Conservation (phyloP, 2,113 vertebrate species). For the Camelus bactrianus region DNA sequence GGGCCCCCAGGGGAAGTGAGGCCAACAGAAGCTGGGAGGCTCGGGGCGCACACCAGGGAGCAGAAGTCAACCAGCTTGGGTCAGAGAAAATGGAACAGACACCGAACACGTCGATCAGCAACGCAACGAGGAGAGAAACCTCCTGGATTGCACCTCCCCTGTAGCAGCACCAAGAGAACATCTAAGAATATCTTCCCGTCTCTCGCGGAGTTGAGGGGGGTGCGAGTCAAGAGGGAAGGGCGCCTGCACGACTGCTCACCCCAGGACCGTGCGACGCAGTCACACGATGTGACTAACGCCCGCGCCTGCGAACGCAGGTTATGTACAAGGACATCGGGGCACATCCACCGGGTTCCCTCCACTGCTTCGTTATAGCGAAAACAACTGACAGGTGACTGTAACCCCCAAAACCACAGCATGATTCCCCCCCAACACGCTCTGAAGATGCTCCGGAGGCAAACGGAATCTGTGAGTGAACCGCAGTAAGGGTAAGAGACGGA, state of each 20-base stretch:
- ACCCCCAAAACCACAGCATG: background rate
- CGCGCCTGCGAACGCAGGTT: background rate
- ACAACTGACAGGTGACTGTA: background rate
- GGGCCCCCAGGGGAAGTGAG: rapidly evolving
- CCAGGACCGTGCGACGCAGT: too few species aligned
- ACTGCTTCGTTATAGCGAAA: background rate
- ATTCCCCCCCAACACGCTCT: background rate
- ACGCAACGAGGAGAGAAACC: background rate
- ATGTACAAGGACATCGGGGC: background rate
- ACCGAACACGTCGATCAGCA: background rate
- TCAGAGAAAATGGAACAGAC: background rate
- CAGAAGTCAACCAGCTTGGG: background rate
- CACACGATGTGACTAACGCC: rapidly evolving
- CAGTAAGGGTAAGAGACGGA: background rate
- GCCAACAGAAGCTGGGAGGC: rapidly evolving
- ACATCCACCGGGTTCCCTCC: background rate
- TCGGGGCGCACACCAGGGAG: background rate
- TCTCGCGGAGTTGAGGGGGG: background rate
- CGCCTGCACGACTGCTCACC: too few species aligned
- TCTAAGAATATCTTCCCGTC: background rate
- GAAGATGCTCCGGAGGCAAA: background rate
- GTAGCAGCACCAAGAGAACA: background rate
- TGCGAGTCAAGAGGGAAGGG: background rate
- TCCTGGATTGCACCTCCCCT: background rate
- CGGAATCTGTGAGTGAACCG: background rate